phyloP scores from a whole-genome alignment of 2,797 vertebrate genomes.

The Crenichthys baileyi region DNA sequence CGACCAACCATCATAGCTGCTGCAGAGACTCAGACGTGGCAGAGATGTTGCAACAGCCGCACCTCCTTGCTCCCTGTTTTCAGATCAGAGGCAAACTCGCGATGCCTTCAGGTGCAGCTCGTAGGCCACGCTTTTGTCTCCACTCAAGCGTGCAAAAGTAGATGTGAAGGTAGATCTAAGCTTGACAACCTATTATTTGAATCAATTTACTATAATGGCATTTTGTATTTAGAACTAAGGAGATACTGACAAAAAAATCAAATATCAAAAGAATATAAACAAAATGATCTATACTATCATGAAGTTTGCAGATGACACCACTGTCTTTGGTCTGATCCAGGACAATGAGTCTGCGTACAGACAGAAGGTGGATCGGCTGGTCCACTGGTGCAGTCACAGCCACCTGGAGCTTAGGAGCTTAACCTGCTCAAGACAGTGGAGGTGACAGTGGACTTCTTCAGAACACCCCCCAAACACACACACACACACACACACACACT shows the following conservation, averaged over 20 bases:
- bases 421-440: not conserved
- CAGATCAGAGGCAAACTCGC: not conserved
- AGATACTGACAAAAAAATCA: not conserved
- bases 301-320: not conserved
- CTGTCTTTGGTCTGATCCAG: not conserved
- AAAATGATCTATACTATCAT: not conserved
- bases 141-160: not conserved
- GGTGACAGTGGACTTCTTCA: too few species aligned
- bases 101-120: constrained; percentile 53
- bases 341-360: not conserved
- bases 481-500: too few species aligned
- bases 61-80: constrained; percentile 29
- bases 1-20: constrained; percentile 9
- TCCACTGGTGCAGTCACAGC: not conserved
- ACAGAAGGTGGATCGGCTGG: not conserved
- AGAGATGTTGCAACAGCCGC: constrained; percentile 52
- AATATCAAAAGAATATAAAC: not conserved
- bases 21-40: constrained; percentile 69
- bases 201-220: too few species aligned
- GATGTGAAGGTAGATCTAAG: not conserved
- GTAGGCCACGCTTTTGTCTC: not conserved
- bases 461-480: too few species aligned
- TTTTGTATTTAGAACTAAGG: too few species aligned
- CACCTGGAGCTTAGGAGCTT: too few species aligned
- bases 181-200: too few species aligned